A percentile compares a stretch with the other conserved stretches of the same genome.
Conservation (phyloP, 1,140 invertebrate species). For the Panonychus citri region DNA sequence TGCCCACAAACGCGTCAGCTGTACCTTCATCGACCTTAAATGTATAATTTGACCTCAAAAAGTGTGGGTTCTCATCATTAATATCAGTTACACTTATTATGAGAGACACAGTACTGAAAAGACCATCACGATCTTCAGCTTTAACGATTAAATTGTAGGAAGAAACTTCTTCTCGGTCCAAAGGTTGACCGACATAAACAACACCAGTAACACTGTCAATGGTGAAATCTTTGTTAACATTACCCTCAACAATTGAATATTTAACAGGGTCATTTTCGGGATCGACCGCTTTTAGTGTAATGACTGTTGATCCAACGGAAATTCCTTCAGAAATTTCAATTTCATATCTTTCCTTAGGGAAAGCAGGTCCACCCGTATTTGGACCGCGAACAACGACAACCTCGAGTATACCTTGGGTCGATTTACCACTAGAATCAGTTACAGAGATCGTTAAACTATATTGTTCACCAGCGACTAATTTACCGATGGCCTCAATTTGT, state of each 20-base stretch:
- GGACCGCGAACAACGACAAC: conserved; percentile 53
- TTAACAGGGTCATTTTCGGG: conserved; percentile 67
- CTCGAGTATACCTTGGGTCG: conserved; percentile 51
- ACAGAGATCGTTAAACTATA: conserved; percentile 67
- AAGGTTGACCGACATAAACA: conserved; percentile 42
- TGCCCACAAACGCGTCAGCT: conserved; percentile 39
- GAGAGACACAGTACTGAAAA: conserved; percentile 42
- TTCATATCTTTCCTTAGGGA: conserved; percentile 50
- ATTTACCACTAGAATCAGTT: conserved; percentile 21
- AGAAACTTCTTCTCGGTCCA: conserved; percentile 50
- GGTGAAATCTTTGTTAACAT: conserved; percentile 36
- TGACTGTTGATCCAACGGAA: conserved; percentile 55
- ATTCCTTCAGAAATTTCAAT: conserved; percentile 66
- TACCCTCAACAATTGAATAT: conserved; percentile 46
- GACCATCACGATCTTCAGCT: conserved; percentile 57
- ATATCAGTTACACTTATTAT: conserved; percentile 71
- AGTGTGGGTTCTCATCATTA: conserved; percentile 52
- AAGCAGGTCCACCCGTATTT: conserved; percentile 56
- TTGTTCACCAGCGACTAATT: conserved; percentile 56
- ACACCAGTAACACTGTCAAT: conserved; percentile 55
- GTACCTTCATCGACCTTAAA: conserved; percentile 60
- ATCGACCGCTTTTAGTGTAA: conserved; percentile 46
- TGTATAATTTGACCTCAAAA: conserved; percentile 52
- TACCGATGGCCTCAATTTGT: conserved; percentile 36
- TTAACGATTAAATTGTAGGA: conserved; percentile 55